Base-by-base conservation (phyloP, 2,888 invertebrate genomes). In the Hypomecis punctinalis region DNA sequence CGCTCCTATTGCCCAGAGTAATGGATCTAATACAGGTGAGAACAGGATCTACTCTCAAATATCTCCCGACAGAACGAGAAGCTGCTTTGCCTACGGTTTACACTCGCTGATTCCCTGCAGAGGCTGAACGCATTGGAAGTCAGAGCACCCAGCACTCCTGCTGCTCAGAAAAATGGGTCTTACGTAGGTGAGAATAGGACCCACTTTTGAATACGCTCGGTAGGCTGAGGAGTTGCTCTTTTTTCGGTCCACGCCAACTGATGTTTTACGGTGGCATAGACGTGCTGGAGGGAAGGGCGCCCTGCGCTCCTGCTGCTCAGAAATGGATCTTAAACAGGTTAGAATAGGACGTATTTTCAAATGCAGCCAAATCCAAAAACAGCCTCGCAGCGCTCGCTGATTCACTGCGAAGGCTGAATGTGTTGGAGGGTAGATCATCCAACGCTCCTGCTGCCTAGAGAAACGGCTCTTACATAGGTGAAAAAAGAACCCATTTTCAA, bases 341-440 rank as follows among this genome's bases (percentile, higher is more conserved):
- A n/a, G n/a, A n/a, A n/a, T n/a, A n/a, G n/a, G n/a, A n/a, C n/a
- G n/a, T n/a, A n/a, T n/a, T n/a, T n/a, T n/a, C n/a, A n/a, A n/a
- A n/a, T n/a, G n/a, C n/a, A n/a, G n/a, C n/a, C n/a, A n/a, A n/a
- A n/a, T n/a, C n/a, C n/a, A n/a, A n/a, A n/a, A n/a, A n/a, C n/a
- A n/a, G n/a, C n/a, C n/a, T n/a, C n/a, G n/a, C n/a, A n/a, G n/a
- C 98, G 52, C 94, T 98, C 63, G 98, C 98, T 9, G 98, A 98
- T 84, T 97, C 97, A n/a, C 91, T 98, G 72, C 93, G 98, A 69
- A 93, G 98, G 72, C 94, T 98, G 65, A 95, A 95, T 77, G 95
- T 95, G 63, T 90, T 98, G 51, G 98, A 97, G 77, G 94, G 94
- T 64, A 86, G 94, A 62, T 89, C 94, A 55, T 94, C 85, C 63